Percentiles rank a stretch among this genome's conserved stretches.
These are phyloP conservation scores for Campopleginae sp. DNA, from an alignment of 2,888 invertebrate species.

Conservation along the genomic window DNA sequence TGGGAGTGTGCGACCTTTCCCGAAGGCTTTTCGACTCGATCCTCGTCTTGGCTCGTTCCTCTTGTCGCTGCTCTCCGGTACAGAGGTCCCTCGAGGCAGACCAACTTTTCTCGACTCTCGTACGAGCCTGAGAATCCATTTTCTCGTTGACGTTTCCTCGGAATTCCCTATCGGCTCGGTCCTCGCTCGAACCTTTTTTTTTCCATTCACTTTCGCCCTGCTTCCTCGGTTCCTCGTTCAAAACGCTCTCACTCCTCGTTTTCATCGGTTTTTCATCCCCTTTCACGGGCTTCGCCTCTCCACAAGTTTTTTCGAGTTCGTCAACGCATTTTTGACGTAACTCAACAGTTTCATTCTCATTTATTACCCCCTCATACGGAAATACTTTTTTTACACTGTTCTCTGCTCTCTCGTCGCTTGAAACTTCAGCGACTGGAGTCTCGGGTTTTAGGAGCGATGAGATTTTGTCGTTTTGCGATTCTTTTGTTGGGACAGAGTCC, in stretches of 20 bases:
- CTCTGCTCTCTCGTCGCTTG: slow-evolving; percentile 10
- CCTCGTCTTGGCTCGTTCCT: neutral
- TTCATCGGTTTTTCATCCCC: neutral
- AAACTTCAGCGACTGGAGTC: neutral
- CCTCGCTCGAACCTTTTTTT: neutral
- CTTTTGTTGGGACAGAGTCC: neutral
- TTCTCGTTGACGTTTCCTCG: neutral
- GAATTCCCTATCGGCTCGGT: neutral
- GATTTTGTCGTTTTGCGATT: neutral
- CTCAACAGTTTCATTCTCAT: neutral
- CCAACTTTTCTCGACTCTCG: neutral
- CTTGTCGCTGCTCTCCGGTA: neutral
- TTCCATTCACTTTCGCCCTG: neutral
- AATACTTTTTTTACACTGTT: slow-evolving; percentile 1
- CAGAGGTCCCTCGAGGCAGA: neutral
- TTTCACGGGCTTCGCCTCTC: neutral
- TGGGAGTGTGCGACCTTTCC: neutral
- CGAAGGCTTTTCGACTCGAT: neutral
- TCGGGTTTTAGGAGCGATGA: neutral
- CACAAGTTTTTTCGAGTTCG: too few relatives aligned
- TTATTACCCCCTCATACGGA: neutral
- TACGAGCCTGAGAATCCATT: neutral
- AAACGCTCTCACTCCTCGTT: neutral
- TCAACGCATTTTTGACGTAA: neutral
- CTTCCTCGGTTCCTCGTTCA: neutral